Percentiles rank a stretch among this genome's conserved stretches.
Conservation (phyloP, 2,797 vertebrate genomes). For the Alauda arvensis region DNA sequence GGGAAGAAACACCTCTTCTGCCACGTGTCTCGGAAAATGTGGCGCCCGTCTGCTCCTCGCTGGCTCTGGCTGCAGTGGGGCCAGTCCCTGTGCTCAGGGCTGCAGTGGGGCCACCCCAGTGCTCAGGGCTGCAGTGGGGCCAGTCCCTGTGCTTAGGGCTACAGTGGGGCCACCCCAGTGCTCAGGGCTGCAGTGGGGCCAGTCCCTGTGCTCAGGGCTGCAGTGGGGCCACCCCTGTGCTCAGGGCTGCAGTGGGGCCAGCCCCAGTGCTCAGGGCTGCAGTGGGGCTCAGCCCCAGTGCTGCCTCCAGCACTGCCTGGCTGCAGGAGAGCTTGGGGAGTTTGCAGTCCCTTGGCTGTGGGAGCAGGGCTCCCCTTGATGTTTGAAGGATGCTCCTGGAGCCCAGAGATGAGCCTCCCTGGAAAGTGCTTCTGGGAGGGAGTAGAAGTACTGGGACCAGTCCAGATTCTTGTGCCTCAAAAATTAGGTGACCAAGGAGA, state of each 20-base stretch:
- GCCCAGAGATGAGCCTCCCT: not conserved
- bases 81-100: not conserved
- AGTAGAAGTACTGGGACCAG: not conserved
- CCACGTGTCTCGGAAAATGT: not conserved
- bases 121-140: too few species aligned
- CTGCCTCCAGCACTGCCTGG: not conserved
- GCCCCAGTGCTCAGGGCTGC: accelerated
- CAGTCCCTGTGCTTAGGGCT: too few species aligned
- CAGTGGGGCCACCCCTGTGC: not conserved
- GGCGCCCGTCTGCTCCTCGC: not conserved
- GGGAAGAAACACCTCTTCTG: not conserved
- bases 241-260: too few species aligned
- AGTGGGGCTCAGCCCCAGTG: not conserved
- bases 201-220: accelerated
- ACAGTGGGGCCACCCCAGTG: too few species aligned
- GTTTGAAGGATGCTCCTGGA: not conserved
- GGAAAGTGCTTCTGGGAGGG: not conserved
- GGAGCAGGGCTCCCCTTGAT: not conserved
- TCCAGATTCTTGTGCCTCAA: not conserved
- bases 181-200: too few species aligned
- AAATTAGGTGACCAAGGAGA: not conserved
- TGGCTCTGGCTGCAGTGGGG: not conserved
- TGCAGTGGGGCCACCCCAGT: too few species aligned
- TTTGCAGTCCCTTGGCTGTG: accelerated
- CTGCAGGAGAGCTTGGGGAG: not conserved